Evolutionary conservation across 2,113 vertebrate species (phyloP).

Genomic region (Thinocorus orbignyianus): DNA sequence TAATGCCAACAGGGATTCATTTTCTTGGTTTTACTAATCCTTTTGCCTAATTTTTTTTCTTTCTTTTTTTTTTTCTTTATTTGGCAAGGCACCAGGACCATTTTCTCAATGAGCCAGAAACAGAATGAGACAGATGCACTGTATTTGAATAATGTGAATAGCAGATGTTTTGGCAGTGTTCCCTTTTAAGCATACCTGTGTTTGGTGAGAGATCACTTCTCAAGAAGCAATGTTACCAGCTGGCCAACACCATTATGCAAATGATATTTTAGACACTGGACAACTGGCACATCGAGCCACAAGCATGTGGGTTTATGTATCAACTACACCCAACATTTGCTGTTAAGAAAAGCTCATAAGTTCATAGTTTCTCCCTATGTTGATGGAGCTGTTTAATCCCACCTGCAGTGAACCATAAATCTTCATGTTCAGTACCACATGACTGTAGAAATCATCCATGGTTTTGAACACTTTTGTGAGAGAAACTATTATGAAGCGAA

Average conservation of each 20-base stretch:
- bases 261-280: not conserved
- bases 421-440: not conserved
- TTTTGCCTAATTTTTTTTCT: not conserved
- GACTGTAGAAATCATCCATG: not conserved
- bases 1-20: not conserved
- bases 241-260: not conserved
- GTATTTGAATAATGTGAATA: not conserved
- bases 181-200: not conserved
- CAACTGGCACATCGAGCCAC: not conserved
- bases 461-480: not conserved
- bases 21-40: not conserved
- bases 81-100: not conserved
- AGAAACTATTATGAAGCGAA: not conserved
- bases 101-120: not conserved
- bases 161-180: conserved; percentile 13
- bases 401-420: not conserved
- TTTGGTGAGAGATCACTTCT: not conserved
- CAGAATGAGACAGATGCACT: not conserved
- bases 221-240: not conserved
- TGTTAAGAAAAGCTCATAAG: not conserved
- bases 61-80: not conserved
- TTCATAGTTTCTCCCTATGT: not conserved
- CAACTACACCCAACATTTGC: not conserved
- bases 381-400: not conserved
- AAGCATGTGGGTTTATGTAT: not conserved